A percentile compares a stretch with the other conserved stretches of the same genome.
Conservation (phyloP, 2,797 vertebrate species). For the Pantherophis alleghaniensis region DNA sequence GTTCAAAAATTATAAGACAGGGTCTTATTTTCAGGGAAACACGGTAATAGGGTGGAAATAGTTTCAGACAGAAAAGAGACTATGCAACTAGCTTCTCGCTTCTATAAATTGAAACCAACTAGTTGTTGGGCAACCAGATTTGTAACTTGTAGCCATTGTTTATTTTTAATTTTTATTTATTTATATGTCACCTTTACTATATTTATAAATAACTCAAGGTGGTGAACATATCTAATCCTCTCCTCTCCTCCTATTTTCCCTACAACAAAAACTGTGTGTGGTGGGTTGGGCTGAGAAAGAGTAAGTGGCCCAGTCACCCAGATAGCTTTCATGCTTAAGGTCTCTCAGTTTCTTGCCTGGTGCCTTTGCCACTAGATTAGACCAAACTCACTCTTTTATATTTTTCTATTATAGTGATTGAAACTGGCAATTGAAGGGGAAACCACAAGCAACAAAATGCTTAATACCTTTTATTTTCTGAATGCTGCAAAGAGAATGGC, state of each 20-base stretch:
- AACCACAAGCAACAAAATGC: neutral
- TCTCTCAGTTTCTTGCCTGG: neutral
- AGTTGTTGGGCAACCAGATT: neutral
- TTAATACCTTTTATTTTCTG: neutral
- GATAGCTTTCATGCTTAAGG: neutral
- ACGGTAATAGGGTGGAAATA: neutral
- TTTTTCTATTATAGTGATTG: neutral
- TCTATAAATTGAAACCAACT: neutral
- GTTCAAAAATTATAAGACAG: no score
- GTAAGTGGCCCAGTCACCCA: neutral
- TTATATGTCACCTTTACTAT: neutral
- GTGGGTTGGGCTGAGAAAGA: neutral
- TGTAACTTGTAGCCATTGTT: neutral
- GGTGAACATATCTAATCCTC: neutral
- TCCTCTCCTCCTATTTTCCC: neutral
- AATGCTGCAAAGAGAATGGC: neutral
- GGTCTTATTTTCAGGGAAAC: no score
- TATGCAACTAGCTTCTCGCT: neutral
- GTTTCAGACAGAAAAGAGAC: neutral
- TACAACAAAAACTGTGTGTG: neutral
- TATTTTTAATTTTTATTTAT: neutral
- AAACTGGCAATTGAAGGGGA: neutral
- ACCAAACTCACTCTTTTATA: neutral
- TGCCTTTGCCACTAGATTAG: neutral
- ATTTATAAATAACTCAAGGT: neutral